These are phyloP conservation scores for Centroberyx gerrardi DNA, from an alignment of 2,797 vertebrate species.

Conservation along the genomic window DNA sequence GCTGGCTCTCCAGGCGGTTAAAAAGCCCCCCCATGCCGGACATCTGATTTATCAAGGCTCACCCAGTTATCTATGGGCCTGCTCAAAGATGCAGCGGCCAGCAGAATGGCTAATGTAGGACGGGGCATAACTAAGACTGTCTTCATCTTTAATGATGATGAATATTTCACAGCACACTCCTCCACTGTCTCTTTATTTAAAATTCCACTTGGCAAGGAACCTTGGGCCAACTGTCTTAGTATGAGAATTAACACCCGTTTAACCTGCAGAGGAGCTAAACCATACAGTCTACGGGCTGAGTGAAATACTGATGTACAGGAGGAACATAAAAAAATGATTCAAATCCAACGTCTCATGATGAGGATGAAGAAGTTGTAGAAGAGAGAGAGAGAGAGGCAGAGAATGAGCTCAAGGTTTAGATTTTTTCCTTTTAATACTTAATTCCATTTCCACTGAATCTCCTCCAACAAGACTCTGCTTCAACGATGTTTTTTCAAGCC, in stretches of 20 bases:
- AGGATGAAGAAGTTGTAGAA: not conserved
- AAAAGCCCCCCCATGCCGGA: conserved; percentile 17
- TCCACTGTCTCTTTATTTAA: conserved; percentile 71
- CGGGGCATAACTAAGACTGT: conserved; percentile 64
- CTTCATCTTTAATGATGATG: conserved; percentile 83
- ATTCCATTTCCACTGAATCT: too few relatives aligned
- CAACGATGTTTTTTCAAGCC: not conserved
- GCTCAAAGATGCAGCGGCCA: conserved; percentile 58
- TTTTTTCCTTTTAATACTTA: not conserved
- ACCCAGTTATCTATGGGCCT: conserved; percentile 57
- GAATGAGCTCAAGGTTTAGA: not conserved
- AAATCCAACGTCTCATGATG: not conserved
- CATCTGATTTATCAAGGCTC: conserved; percentile 42
- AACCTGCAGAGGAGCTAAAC: conserved; percentile 36
- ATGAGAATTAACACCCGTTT: conserved; percentile 55
- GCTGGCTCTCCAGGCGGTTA: conserved; percentile 12
- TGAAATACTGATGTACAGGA: conserved; percentile 26
- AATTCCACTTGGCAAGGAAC: conserved; percentile 69
- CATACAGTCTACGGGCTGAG: not conserved
- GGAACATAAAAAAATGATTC: not conserved
- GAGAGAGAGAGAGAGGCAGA: not conserved
- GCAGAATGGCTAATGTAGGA: conserved; percentile 71
- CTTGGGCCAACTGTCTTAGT: conserved; percentile 39
- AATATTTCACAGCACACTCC: conserved; percentile 78
- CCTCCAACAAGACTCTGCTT: not conserved